phyloP scores from a whole-genome alignment of 2,113 vertebrate species.

The Clarias macrocephalus region DNA sequence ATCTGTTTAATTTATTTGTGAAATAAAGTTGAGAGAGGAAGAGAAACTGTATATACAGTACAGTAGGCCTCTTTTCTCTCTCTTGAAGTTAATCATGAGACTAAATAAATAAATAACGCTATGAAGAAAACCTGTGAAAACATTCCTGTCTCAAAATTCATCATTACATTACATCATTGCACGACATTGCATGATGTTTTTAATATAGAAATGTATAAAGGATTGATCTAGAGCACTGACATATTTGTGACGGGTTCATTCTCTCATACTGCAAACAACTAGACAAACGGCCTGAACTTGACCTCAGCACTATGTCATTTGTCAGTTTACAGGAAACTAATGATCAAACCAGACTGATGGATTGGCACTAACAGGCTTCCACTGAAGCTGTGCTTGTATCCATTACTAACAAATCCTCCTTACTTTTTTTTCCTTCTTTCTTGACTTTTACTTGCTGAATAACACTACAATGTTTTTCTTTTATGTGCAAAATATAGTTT shows the following conservation, averaged over 20 bases:
- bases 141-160: background rate
- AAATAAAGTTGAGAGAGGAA: no score
- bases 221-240: background rate
- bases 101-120: background rate
- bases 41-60: background rate
- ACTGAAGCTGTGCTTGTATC: background rate
- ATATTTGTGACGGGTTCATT: background rate
- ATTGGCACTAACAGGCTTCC: constrained; percentile 4
- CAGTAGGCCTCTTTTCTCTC: background rate
- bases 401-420: background rate
- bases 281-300: background rate
- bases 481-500: background rate
- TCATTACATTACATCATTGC: background rate
- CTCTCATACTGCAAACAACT: background rate
- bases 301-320: constrained; percentile 14
- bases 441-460: background rate
- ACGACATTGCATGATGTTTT: background rate
- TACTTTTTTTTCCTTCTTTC: constrained; percentile 8
- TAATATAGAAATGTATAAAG: background rate
- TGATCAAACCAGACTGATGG: constrained; percentile 1
- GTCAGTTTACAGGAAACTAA: constrained; percentile 25
- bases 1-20: background rate
- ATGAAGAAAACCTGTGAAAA: background rate
- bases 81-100: background rate
- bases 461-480: background rate